Evolutionary conservation across 2,888 invertebrate species (phyloP), one percentile per base, ranked within the genome.

Genomic region (Eilema griseolum): DNA sequence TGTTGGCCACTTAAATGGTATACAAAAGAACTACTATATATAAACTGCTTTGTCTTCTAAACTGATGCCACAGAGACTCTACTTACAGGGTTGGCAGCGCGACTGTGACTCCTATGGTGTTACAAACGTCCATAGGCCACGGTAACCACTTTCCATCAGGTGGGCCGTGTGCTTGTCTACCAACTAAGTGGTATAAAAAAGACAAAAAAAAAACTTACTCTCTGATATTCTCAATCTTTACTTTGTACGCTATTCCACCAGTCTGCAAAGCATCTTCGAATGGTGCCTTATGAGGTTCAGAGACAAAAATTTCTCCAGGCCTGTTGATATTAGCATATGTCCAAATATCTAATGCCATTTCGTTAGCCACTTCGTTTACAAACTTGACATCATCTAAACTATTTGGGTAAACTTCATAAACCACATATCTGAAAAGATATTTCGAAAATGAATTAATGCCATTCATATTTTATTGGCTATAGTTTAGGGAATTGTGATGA

Each of bases 161-260:
- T n/a, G n/a, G n/a, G n/a, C n/a, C n/a, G n/a, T n/a, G n/a, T n/a
- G n/a, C n/a, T n/a, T n/a, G n/a, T n/a, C n/a, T n/a, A n/a, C n/a
- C n/a, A n/a, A n/a, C n/a, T n/a, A n/a, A n/a, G n/a, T n/a, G n/a
- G n/a, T n/a, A n/a, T n/a, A n/a, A n/a, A n/a, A n/a, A n/a, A n/a
- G n/a, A n/a, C n/a, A n/a, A n/a, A n/a, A 41, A 16, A 3, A 10
- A n/a, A 10, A 88, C 92, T 89, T 85, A 92, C 92, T 90, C 88
- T 79, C 86, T 89, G 65, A 92, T 84, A 78, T 92, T 90, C 23
- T 89, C 86, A 10, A 83, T 80, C 37, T 80, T 78, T 20, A 90
- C 72, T 33, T 74, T 85, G 74, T 82, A 90, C 23, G 84, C 74
- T 0, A 91, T 81, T 20, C 83, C 85, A 61, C 83, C 77, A 5